These are phyloP conservation scores for Hydrozoanthus gracilis DNA, from an alignment of 92 coral and sea anemone genomes.

Conservation along the genomic window DNA sequence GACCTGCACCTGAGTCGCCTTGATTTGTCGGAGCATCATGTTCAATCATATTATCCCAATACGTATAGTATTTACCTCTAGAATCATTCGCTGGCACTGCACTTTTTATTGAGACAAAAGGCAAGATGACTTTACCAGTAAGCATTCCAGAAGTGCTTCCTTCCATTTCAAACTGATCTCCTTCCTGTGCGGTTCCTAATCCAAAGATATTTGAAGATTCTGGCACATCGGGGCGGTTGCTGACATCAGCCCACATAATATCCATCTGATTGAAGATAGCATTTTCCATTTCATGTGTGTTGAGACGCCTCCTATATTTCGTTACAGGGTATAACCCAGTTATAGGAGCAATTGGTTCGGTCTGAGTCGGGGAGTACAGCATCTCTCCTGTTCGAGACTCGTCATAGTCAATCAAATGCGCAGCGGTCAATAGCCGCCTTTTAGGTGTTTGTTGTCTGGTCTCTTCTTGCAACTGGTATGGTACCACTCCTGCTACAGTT, in stretches of 20 bases:
- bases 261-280: not conserved
- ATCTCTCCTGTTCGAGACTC: not conserved
- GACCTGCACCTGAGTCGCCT: too few relatives aligned
- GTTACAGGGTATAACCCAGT: not conserved
- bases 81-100: not conserved
- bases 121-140: not conserved
- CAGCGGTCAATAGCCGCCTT: not conserved
- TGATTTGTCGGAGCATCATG: too few relatives aligned
- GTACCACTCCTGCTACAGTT: too few relatives aligned
- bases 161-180: not conserved
- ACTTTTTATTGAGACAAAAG: not conserved
- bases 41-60: slow-evolving; percentile 14
- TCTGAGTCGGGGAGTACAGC: not conserved
- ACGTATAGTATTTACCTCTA: not conserved
- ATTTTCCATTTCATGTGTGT: not conserved
- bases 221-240: too few relatives aligned
- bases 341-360: not conserved
- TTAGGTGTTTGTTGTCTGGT: not conserved
- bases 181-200: not conserved
- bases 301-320: not conserved
- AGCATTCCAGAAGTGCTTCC: slow-evolving; percentile 8
- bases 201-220: not conserved
- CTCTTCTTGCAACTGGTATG: too few relatives aligned
- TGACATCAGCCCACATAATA: not conserved
- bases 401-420: slow-evolving; percentile 12